Evolutionary conservation across 2,113 vertebrate species (phyloP), one percentile per base, ranked within the genome.

Genomic region (Excalfactoria chinensis): DNA sequence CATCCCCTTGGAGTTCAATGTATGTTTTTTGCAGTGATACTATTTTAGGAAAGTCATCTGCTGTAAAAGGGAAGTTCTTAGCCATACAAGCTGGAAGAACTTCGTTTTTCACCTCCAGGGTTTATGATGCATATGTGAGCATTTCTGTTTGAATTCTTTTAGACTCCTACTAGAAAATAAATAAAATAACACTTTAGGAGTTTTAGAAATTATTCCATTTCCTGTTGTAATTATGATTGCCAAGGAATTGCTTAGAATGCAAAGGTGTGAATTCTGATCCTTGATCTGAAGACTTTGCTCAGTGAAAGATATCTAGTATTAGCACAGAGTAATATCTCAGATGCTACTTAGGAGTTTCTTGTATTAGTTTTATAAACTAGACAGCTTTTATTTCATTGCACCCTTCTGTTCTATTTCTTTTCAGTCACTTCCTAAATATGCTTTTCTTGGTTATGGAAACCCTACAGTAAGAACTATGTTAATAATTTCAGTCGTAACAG

Each of bases 401-500:
- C 7, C 60, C 32, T 28, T 49, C 21, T 67, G 7, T 58, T 70
- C 19, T 30, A 0, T 49, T 66, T 80, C 19, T 84, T 56, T 86
- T 37, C 35, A 88, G 13, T 44, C 55, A 40, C 40, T 73, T 74
- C 51, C 72, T 67, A 80, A 84, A 60, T 79, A 55, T 34, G 34
- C 3, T 70, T 58, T 76, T 84, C 32, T 90, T 76, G 72, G 41
- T 91, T 93, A 93, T 25, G 76, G 55, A 41, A 35, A 89, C 69
- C 22, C 63, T 69, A 37, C 40, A 55, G 53, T 68, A n/a, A n/a
- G 49, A 71, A 67, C 70, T 86, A 56, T 40, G 86, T 77, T 73
- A 93, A 91, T 87, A n/a, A 84, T 93, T 96, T 92, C 58, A 55
- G 73, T 92, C 70, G 72, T 44, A 60, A 69, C 12, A 64, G 59